Evolutionary conservation across 2,888 invertebrate species (phyloP), one percentile per base, ranked within the genome.

Genomic region (Apamea crenata): DNA sequence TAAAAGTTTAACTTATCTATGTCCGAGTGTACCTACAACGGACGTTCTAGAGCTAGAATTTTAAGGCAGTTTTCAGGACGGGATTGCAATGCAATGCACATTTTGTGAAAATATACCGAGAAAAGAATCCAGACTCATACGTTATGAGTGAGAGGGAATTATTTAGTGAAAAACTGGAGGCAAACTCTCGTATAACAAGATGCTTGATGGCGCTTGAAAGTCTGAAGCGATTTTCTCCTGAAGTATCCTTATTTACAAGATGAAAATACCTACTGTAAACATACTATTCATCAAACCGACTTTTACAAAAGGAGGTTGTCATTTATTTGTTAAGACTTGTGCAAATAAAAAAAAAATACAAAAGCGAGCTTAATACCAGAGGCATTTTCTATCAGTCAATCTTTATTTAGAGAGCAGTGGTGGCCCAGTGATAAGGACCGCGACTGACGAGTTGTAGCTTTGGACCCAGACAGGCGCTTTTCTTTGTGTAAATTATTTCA

Each of bases 161-260:
- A 82, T 82, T 80, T 53, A 76, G 67, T 56, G 44, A 50, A 53
- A 16, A 76, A 18, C 65, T 75, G 59, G n/a, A 81, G 1, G 29
- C 21, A 40, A 36, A 29, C 40, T 32, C 16, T 18, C 50, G n/a
- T 59, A 5, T 14, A 10, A 29, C 25, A 44, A 25, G 10, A 74
- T 81, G 21, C n/a, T n/a, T 74, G 40, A 56, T 50, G 8, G 8
- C 18, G 12, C 59, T 74, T 50, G 21, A 40, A 40, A 44, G 21
- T 29, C 25, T 63, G 18, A 44, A 63, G 61, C 16, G 10, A 29
- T 61, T 74, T 21, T n/a, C 32, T n/a, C 14, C 3, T n/a, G 2
- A 47, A 47, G 18, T 70, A 18, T 40, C 21, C 12, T 21, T 36
- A 14, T n/a, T 56, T 53, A 70, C 36, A 32, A 18, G 1, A 65